Conservation (phyloP, 23 tunicate genomes). For the Corella eumyota region DNA sequence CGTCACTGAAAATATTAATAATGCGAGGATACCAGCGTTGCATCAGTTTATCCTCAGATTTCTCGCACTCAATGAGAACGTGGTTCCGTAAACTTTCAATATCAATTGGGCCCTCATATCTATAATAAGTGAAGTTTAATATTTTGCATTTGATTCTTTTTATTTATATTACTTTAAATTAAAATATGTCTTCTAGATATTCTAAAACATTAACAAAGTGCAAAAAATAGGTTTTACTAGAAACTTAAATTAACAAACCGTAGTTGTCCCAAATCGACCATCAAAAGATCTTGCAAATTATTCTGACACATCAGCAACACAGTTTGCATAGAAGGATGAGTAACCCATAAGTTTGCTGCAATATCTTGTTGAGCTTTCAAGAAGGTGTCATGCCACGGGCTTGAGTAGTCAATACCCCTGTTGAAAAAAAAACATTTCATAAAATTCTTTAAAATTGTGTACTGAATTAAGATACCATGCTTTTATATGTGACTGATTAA, state of each 20-base stretch:
- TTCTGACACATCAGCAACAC: constrained; percentile 84
- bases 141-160: neutral
- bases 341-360: constrained; percentile 62
- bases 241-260: too few species aligned
- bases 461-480: too few species aligned
- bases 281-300: constrained; percentile 26
- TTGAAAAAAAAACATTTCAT: too few species aligned
- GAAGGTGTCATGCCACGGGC: constrained; percentile 82
- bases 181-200: too few species aligned
- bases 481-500: too few species aligned
- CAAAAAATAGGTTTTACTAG: too few species aligned
- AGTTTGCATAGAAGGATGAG: constrained; percentile 87
- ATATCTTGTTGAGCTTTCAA: constrained; percentile 38
- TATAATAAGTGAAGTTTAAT: too few species aligned
- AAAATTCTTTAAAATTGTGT: too few species aligned
- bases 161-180: too few species aligned
- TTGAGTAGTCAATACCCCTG: constrained; percentile 77
- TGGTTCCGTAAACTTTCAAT: constrained; percentile 58
- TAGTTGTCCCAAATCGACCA: constrained; percentile 43
- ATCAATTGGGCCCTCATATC: constrained; percentile 65
- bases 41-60: constrained; percentile 70
- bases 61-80: constrained; percentile 57
- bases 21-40: constrained; percentile 92
- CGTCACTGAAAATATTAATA: constrained; percentile 72
- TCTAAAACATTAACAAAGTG: too few species aligned